Evolutionary conservation across 2,888 invertebrate species (phyloP), one percentile per base, ranked within the genome.

Genomic region (Dorcus parallelipipedus): DNA sequence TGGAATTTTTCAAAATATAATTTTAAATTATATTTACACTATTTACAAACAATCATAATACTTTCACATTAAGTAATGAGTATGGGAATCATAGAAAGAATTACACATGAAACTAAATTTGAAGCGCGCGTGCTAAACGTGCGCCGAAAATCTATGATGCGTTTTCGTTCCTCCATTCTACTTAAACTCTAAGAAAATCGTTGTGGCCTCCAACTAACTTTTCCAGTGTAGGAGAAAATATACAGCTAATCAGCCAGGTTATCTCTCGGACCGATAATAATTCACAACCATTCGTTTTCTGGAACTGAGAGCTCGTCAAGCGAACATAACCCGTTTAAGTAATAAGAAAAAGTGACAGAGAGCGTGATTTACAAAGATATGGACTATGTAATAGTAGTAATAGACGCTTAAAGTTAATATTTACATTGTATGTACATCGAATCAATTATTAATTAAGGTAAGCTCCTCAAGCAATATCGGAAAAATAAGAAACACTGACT

Each of bases 1-100:
- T 76, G 75, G 74, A 75, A 73, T 74, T 42, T 53, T 66, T 71
- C 70, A 76, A 77, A 77, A 77, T 77, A 77, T 76, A 75, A 70
- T 69, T 71, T 72, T 67, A 72, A 71, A 71, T 67, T 42, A 57
- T 58, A 70, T 72, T 62, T 63, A 66, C 66, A 66, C 50, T 66
- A 66, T 66, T 56, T 66, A 66, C 66, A 66, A 60, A 51, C 50
- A 60, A 59, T 42, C 26, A 20, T 50, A 39, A 38, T 50, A 39
- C 50, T 10, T 50, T 39, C 9, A 47, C 38, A 47, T 39, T 48
- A 20, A 54, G 60, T 53, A 62, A 43, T 59, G 56, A 56, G 26
- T 52, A 54, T 67, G 64, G 67, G 70, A 69, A 67, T 68, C 62
- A 65, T 66, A 66, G 42, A 48, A 59, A 49, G 5, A 7, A 33